phyloP scores from a whole-genome alignment of 2,797 vertebrate genomes.

The Fundulus diaphanus region DNA sequence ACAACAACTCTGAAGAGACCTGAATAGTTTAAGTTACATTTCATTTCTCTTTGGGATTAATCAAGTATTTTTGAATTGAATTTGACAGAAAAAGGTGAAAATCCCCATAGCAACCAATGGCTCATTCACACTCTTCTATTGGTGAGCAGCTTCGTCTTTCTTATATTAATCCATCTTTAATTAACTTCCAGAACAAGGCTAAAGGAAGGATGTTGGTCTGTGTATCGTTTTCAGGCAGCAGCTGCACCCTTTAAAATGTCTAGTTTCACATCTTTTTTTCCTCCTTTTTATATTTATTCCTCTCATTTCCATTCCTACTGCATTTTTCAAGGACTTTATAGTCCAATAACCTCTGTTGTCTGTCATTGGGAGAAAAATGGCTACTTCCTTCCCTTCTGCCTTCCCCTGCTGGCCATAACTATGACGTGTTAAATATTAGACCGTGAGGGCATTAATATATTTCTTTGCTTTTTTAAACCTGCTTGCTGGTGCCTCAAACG shows the following conservation, averaged over 20 bases:
- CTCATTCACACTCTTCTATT: neutral
- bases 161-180: neutral
- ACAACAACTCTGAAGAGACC: neutral
- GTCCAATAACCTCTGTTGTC: constrained; percentile 1
- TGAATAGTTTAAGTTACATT: neutral
- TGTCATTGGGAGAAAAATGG: neutral
- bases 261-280: neutral
- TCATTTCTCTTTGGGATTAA: neutral
- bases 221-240: neutral
- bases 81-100: neutral
- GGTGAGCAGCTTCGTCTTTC: neutral
- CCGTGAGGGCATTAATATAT: neutral
- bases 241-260: neutral
- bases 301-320: neutral
- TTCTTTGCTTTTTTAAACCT: constrained; percentile 3
- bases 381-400: neutral
- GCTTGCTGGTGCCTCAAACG: neutral
- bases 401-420: neutral
- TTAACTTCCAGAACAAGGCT: neutral
- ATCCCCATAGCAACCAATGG: neutral
- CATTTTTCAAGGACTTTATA: neutral
- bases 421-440: neutral
- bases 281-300: neutral
- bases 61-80: neutral
- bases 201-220: neutral